Evolutionary conservation across 2,888 invertebrate genomes (phyloP), one percentile per base, ranked within the genome.

Genomic region (Tipula vernalis): DNA sequence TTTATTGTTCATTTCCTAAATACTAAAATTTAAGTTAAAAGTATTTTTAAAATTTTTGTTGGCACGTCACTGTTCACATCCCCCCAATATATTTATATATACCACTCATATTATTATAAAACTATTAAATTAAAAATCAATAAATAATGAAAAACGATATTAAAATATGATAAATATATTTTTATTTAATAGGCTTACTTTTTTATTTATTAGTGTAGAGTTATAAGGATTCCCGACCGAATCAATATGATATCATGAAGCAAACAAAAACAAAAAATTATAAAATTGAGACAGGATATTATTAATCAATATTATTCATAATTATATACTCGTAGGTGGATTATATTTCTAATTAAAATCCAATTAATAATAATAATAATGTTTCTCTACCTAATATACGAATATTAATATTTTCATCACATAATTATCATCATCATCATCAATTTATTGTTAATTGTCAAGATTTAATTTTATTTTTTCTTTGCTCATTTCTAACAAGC

Each of bases 161-260:
- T 71, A 71, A 71, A 71, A 71, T 71, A 71, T 71, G 71, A 71
- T 71, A 71, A 71, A 71, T 71, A 71, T 71, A 71, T 71, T 71
- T 71, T 71, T 71, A 71, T 71, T 71, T 71, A 71, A 71, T 71
- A 71, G 71, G 71, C 71, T 71, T 71, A 71, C 3, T 28, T 3
- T 71, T 71, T 71, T 51, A 6, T 57, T 71, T 71, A 28, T 71
- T 71, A 28, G 28, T 71, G 28, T 71, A 71, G 28, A 71, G 18
- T 71, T 71, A 28, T 71, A 71, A 71, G 71, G 71, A 71, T 71
- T 71, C 71, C 28, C 71, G 4, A 71, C 71, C 71, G 71, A 71
- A 71, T 71, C 71, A 71, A 71, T 71, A 71, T 71, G 71, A 71
- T 71, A 71, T 71, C 71, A 71, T 71, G 28, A 71, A 71, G 15